Evolutionary conservation across 2,113 vertebrate species (phyloP), one percentile per base, ranked within the genome.

Genomic region (Scophthalmus maximus): DNA sequence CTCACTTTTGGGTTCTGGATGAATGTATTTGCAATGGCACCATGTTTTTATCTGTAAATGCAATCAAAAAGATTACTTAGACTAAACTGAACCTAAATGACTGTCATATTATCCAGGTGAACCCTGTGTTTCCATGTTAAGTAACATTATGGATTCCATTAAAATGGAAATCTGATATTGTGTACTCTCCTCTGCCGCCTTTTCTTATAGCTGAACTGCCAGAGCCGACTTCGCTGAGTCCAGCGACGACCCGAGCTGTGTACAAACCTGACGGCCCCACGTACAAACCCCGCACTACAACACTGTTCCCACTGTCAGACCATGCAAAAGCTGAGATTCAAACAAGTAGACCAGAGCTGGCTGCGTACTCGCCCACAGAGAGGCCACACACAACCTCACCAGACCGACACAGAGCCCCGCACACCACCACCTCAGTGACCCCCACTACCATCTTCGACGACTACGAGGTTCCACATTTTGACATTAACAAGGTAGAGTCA

Each of bases 201-300:
- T 76, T 15, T 74, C 29, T 64, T 29, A 2, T 77, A 92, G 90
- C 68, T 20, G 67, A 70, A 47, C 62, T 56, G 0, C 83, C 82
- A 18, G 85, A 88, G 17, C 72, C 53, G 0, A 72, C 89, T 0
- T 77, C 85, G 0, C 6, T 2, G 0, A 51, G 18, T 34, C 56
- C 81, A 1, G n/a, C 30, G 8, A 20, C 2, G 12, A 62, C 22
- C 17, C 15, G 69, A 4, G 14, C 23, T 8, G 17, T 11, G 8
- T 8, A 6, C n/a, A 22, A 25, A 66, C 60, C 61, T 3, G 20
- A 59, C 20, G 50, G 14, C 6, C 6, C 57, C 15, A 20, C 34
- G 4, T 0, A 7, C 12, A 1, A 23, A 2, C 6, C 57, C 26
- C 8, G 2, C 18, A 32, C 23, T 5, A 10, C 73, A n/a, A 29